Evolutionary conservation across 2,797 vertebrate species (phyloP), one percentile per base, ranked within the genome.

Genomic region (Limosa lapponica): DNA sequence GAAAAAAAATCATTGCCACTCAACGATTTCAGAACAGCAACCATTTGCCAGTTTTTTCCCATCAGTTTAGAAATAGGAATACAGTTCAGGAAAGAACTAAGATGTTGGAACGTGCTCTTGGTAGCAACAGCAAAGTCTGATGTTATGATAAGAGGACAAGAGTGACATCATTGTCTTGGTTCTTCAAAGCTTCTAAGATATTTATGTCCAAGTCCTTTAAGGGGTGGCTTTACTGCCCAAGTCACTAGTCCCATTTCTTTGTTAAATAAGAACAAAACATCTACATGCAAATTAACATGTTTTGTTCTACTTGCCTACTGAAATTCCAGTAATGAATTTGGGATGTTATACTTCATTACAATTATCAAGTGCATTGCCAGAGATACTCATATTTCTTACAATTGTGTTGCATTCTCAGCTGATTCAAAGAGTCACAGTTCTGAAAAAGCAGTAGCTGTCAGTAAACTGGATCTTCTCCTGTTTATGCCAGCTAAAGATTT

Each of bases 1-100:
- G 14, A 2, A 20, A 54, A 28, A 44, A 72, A 58, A n/a, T 11
- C 20, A 55, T 28, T 44, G 32, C 36, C 32, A 41, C 34, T 28
- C 27, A 28, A 11, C 1, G 0, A 34, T 41, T 75, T 52, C 51
- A 34, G 44, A 91, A 52, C 0, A 73, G 28, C 5, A 62, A 55
- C 13, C 1, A 9, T 55, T 73, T 57, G 10, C 8, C 6, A 11
- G 4, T 34, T 61, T 57, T 62, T 61, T 16, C 34, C 30, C 28
- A 23, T 23, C 23, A 27, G 30, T 55, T 87, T 57, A 77, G 37
- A 91, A 92, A 72, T 12, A 62, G 25, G 3, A 84, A 66, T 58
- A 13, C 39, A 70, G n/a, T 65, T 77, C 59, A 87, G 36, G 24
- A 16, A 83, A 73, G 28, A 11, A 67, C 6, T 72, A 72, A 65